These are phyloP conservation scores for Glaucomys volans DNA, from an alignment of 2,113 vertebrate species.

Conservation along the genomic window DNA sequence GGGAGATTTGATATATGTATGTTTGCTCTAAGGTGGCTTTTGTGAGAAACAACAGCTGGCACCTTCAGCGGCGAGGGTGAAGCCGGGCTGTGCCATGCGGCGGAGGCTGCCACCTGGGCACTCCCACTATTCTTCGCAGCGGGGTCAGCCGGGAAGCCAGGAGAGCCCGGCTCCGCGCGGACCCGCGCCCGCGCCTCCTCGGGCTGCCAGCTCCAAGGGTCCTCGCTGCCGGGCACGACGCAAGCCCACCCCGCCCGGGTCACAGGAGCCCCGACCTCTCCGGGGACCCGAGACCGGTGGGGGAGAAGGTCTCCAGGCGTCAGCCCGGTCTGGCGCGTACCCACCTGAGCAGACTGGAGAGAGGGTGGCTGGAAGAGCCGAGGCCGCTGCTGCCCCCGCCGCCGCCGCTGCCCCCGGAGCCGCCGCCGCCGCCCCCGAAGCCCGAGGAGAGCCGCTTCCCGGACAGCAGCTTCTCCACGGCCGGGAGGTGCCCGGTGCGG, in stretches of 20 bases:
- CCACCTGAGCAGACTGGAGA: slow-evolving; percentile 96
- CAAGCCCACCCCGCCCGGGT: background rate
- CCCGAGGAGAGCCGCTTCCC: slow-evolving; percentile 93
- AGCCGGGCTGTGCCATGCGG: slow-evolving; percentile 69
- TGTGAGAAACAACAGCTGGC: slow-evolving; percentile 42
- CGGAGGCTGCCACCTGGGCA: slow-evolving; percentile 73
- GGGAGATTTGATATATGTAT: background rate
- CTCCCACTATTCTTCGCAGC: slow-evolving; percentile 72
- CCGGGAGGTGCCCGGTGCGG: slow-evolving; percentile 95
- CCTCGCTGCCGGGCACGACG: background rate
- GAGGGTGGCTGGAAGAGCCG: slow-evolving; percentile 89
- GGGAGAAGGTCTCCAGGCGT: background rate
- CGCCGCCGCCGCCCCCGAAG: slow-evolving; percentile 86
- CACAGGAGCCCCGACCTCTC: background rate
- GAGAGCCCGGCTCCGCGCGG: background rate
- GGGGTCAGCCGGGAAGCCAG: background rate
- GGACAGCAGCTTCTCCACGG: slow-evolving; percentile 96
- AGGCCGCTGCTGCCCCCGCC: slow-evolving; percentile 82
- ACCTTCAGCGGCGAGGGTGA: background rate
- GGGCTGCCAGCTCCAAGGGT: background rate
- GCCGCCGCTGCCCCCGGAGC: slow-evolving; percentile 79
- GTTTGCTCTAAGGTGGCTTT: background rate
- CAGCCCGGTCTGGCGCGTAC: slow-evolving; percentile 46
- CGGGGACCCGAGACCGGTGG: background rate
- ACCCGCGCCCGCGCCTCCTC: background rate